phyloP scores from a whole-genome alignment of 2,888 invertebrate species.

The Raillietiella orientalis region DNA sequence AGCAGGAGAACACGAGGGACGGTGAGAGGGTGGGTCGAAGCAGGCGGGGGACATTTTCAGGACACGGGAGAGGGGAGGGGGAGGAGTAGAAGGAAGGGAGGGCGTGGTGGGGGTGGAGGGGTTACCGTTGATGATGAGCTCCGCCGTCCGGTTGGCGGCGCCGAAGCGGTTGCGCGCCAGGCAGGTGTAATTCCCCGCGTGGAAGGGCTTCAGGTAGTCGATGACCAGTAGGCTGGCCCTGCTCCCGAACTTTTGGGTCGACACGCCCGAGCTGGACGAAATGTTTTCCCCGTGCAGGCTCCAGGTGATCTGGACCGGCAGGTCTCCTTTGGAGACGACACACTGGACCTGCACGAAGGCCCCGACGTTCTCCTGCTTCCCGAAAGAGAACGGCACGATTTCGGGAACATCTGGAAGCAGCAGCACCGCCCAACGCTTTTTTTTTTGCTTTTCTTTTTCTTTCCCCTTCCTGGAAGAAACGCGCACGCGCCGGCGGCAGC shows the following conservation, averaged over 20 bases:
- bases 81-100: no score
- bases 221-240: conserved; percentile 5
- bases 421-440: no score
- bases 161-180: conserved; percentile 6
- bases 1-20: no score
- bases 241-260: not conserved
- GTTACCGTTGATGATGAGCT: conserved; percentile 9
- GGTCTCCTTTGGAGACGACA: conserved; percentile 12
- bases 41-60: no score
- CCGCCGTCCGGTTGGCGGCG: conserved; percentile 7
- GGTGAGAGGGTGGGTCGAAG: no score
- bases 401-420: conserved; percentile 30
- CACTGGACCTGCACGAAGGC: conserved; percentile 9
- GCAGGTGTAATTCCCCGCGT: conserved; percentile 7
- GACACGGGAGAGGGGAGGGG: no score
- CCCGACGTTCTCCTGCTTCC: conserved; percentile 21
- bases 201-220: conserved; percentile 4
- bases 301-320: conserved; percentile 14
- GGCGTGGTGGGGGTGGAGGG: conserved; percentile 1
- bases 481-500: no score
- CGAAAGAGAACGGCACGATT: conserved; percentile 35
- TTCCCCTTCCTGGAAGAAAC: no score
- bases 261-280: conserved; percentile 8
- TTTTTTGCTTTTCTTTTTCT: no score
- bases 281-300: conserved; percentile 12